Evolutionary conservation across 2,888 invertebrate species (phyloP).

Genomic region (Branchellion lobata): DNA sequence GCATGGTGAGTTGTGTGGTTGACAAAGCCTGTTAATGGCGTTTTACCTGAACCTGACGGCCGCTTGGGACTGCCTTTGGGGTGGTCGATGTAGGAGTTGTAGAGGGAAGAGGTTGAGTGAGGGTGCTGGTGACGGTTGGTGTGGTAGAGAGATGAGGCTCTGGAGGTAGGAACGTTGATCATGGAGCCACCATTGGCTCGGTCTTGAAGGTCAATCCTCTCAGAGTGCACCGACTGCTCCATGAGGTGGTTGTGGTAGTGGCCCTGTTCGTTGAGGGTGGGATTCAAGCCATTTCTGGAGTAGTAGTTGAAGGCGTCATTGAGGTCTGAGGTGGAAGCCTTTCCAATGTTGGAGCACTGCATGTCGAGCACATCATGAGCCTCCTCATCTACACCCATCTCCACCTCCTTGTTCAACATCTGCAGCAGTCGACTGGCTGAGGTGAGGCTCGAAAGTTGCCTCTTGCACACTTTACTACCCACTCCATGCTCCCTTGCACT

Average conservation of each 20-base stretch:
- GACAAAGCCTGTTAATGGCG: background rate
- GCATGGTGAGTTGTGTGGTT: too few relatives aligned
- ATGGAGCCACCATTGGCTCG: background rate
- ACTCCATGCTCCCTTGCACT: background rate
- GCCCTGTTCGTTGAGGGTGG: background rate
- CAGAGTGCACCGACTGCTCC: background rate
- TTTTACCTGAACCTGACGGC: background rate
- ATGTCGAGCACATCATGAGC: background rate
- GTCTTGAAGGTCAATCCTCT: background rate
- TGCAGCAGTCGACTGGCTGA: background rate
- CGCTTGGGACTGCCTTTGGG: background rate
- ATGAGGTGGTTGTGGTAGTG: background rate
- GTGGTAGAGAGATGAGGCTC: background rate
- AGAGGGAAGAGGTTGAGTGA: background rate
- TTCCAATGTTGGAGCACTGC: background rate
- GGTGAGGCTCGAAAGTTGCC: background rate
- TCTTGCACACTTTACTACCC: background rate
- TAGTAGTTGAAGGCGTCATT: background rate
- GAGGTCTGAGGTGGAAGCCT: background rate
- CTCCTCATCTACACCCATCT: background rate
- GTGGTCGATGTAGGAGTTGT: background rate
- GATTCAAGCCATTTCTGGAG: background rate
- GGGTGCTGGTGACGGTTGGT: background rate
- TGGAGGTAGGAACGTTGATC: background rate
- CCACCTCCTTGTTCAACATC: slow-evolving; percentile 19